phyloP scores from a whole-genome alignment of 1,140 invertebrate species.

The Varroa destructor region DNA sequence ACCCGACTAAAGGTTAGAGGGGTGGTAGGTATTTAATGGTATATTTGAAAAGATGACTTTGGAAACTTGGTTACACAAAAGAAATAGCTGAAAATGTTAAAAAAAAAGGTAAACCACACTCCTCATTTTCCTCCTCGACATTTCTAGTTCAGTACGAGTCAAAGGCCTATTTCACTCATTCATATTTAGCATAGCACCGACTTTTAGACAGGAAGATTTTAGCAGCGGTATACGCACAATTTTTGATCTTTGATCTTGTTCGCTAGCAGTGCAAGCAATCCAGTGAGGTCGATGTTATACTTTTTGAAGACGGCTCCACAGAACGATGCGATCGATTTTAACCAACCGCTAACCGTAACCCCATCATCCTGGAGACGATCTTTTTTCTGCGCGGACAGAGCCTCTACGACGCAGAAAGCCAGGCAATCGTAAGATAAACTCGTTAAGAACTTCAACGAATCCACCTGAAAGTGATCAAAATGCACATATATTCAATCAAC shows the following conservation, averaged over 20 bases:
- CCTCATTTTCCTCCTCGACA: too few relatives aligned
- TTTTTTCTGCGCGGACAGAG: slow-evolving; percentile 53
- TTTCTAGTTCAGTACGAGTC: too few relatives aligned
- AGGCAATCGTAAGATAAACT: slow-evolving; percentile 90
- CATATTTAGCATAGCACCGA: too few relatives aligned
- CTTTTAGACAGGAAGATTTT: too few relatives aligned
- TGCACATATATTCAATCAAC: too few relatives aligned
- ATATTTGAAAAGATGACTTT: too few relatives aligned
- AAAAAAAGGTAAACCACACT: too few relatives aligned
- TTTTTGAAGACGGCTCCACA: slow-evolving; percentile 92
- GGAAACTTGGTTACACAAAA: neutral
- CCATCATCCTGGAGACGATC: slow-evolving; percentile 72
- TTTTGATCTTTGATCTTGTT: slow-evolving; percentile 93
- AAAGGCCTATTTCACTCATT: too few relatives aligned
- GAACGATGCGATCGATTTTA: slow-evolving; percentile 80
- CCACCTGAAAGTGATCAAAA: slow-evolving; percentile 44
- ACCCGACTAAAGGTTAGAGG: too few relatives aligned
- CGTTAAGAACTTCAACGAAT: slow-evolving; percentile 91
- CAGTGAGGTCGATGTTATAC: slow-evolving; percentile 87
- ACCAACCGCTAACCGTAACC: slow-evolving; percentile 84
- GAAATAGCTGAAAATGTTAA: neutral
- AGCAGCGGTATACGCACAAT: slow-evolving; percentile 49
- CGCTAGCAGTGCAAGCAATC: slow-evolving; percentile 86
- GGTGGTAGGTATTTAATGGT: too few relatives aligned
- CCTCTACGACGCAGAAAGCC: slow-evolving; percentile 86